phyloP scores from a whole-genome alignment of 1,140 invertebrate species.

The Homarus americanus region DNA sequence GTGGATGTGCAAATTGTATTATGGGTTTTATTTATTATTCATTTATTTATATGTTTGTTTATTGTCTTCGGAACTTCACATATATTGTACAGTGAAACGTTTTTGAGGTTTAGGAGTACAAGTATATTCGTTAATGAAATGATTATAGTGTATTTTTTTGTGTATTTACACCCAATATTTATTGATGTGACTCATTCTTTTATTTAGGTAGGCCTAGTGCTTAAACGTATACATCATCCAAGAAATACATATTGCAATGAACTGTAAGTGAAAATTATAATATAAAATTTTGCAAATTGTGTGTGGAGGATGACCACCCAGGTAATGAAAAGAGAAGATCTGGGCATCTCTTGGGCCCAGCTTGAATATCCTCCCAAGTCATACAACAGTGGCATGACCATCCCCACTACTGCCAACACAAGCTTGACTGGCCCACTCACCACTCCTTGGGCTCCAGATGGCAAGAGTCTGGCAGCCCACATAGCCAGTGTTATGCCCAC shows the following conservation, averaged over 20 bases:
- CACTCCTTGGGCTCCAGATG: background rate
- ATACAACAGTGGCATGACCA: slow-evolving; percentile 1
- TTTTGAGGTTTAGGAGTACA: too few species aligned
- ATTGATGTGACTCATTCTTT: background rate
- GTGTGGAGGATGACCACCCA: slow-evolving; percentile 31
- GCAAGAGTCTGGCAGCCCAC: slow-evolving; percentile 37
- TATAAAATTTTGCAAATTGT: slow-evolving; percentile 6
- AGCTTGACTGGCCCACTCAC: slow-evolving; percentile 12
- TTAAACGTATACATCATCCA: too few species aligned
- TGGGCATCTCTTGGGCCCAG: slow-evolving; percentile 43
- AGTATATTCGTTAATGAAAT: too few species aligned
- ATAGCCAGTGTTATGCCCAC: slow-evolving; percentile 57
- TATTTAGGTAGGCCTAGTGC: background rate
- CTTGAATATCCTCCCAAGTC: slow-evolving; percentile 46
- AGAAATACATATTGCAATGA: background rate
- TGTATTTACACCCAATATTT: too few species aligned
- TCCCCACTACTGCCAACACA: slow-evolving; percentile 16
- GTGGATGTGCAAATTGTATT: too few species aligned
- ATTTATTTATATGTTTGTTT: too few species aligned
- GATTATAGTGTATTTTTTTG: background rate
- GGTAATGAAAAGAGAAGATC: slow-evolving; percentile 23
- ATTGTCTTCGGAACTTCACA: too few species aligned
- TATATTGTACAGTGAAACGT: too few species aligned
- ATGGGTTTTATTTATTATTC: too few species aligned
- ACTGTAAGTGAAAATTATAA: slow-evolving; percentile 30